Base-by-base conservation (phyloP, 2,888 invertebrate genomes). In the Nipponacmea schrenckii region DNA sequence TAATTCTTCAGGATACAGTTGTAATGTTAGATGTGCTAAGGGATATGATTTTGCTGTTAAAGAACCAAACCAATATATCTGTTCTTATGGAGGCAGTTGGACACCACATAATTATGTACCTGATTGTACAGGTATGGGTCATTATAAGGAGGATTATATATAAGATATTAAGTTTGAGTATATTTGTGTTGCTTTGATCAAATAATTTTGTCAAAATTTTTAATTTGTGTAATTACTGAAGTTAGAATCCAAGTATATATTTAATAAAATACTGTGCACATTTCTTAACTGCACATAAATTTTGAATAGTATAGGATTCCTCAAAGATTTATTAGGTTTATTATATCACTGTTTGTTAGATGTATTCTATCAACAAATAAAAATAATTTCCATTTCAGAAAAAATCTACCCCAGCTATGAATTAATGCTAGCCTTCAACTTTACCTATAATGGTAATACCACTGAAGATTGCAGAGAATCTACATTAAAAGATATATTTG, bases 111-210 rank as follows among this genome's bases (percentile, higher is more conserved):
- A 75, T 63, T 72, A 68, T 68, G 79, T 83, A 0, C 83, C 80
- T 26, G 80, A 81, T 56, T 84, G 84, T 73, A 72, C 80, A 27
- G 77, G 79, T 78, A 72, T 69, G 79, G 27, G 14, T 20, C 15
- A 63, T 26, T 62, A 20, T 45, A 27, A n/a, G n/a, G 62, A 45
- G 27, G 15, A 10, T 45, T 65, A 44, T 44, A 62, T 63, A 68
- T 39, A 39, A 39, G 15, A 50, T 26, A 31, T 66, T 17, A 0
- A n/a, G n/a, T n/a, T n/a, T n/a, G n/a, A n/a, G n/a, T n/a, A n/a
- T n/a, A n/a, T n/a, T n/a, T n/a, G n/a, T n/a, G n/a, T n/a, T n/a
- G n/a, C n/a, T n/a, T n/a, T n/a, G n/a, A n/a, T n/a, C n/a, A n/a
- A n/a, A n/a, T n/a, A n/a, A n/a, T n/a, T n/a, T n/a, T n/a, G n/a